These are phyloP conservation scores for Sussaba pulchella DNA, from an alignment of 2,888 invertebrate species.

Conservation along the genomic window DNA sequence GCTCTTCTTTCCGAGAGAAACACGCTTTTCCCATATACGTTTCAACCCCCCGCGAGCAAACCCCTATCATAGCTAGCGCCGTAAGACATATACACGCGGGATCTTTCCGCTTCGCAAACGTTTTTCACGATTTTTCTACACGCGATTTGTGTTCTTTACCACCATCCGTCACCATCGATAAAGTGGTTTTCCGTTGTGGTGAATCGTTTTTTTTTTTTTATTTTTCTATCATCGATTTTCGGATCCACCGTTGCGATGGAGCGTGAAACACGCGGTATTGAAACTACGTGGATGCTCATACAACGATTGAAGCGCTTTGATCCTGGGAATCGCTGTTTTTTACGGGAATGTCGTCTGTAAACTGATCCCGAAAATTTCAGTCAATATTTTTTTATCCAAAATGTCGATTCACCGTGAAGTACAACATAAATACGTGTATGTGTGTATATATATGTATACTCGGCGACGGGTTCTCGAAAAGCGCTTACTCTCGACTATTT, in stretches of 20 bases:
- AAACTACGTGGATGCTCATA: too few species aligned
- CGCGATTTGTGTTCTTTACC: background rate
- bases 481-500: conserved; percentile 63
- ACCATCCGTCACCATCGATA: background rate
- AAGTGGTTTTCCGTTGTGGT: background rate
- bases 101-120: background rate
- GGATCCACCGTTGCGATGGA: too few species aligned
- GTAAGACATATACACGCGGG: background rate
- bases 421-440: background rate
- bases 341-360: too few species aligned
- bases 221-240: background rate
- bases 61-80: background rate
- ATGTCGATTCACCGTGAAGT: too few species aligned
- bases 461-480: conserved; percentile 42
- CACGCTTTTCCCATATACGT: conserved; percentile 23
- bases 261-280: too few species aligned
- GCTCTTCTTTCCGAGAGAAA: conserved; percentile 25
- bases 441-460: background rate
- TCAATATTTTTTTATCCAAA: too few species aligned
- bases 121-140: background rate
- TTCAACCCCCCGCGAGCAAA: background rate
- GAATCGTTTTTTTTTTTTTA: too few species aligned
- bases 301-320: too few species aligned
- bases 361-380: too few species aligned
- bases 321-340: too few species aligned